A percentile compares a stretch with the other conserved stretches of the same genome.
These are phyloP conservation scores for Daktulosphaira vitifoliae DNA, from an alignment of 1,140 invertebrate species.

Conservation along the genomic window DNA sequence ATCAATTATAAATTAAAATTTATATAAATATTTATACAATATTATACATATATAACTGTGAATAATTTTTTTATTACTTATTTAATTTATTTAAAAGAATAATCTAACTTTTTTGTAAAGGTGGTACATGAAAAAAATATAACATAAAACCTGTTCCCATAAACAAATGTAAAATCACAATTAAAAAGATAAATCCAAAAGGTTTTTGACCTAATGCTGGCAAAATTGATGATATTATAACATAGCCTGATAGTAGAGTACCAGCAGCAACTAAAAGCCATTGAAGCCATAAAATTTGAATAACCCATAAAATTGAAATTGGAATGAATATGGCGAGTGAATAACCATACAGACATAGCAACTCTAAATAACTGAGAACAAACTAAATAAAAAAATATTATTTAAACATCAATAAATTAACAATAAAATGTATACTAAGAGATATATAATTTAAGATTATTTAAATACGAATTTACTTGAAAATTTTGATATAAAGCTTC, in stretches of 20 bases:
- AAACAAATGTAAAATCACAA: constrained; percentile 66
- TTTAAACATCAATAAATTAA: too few relatives aligned
- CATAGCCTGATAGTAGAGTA: constrained; percentile 71
- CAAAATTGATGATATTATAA: constrained; percentile 70
- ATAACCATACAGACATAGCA: constrained; percentile 92
- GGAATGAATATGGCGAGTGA: constrained; percentile 89
- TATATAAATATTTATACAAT: constrained; percentile 27
- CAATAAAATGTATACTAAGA: too few relatives aligned
- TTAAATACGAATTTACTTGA: too few relatives aligned
- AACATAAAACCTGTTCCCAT: constrained; percentile 79
- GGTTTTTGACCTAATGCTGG: constrained; percentile 58
- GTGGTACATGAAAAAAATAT: constrained; percentile 50
- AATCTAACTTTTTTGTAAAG: constrained; percentile 24
- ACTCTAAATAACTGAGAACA: constrained; percentile 53
- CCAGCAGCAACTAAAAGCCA: constrained; percentile 75
- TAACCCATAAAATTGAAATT: constrained; percentile 86
- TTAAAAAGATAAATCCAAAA: constrained; percentile 58
- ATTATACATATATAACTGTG: constrained; percentile 24
- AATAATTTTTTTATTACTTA: constrained; percentile 35
- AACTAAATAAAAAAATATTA: constrained; percentile 29
- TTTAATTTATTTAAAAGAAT: neutral
- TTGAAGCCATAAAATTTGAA: constrained; percentile 72
- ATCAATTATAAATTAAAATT: constrained; percentile 1
- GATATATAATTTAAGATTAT: neutral
- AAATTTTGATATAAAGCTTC: too few relatives aligned